Base-by-base conservation (phyloP, 2,888 invertebrate genomes). In the Lobophora halterata region DNA sequence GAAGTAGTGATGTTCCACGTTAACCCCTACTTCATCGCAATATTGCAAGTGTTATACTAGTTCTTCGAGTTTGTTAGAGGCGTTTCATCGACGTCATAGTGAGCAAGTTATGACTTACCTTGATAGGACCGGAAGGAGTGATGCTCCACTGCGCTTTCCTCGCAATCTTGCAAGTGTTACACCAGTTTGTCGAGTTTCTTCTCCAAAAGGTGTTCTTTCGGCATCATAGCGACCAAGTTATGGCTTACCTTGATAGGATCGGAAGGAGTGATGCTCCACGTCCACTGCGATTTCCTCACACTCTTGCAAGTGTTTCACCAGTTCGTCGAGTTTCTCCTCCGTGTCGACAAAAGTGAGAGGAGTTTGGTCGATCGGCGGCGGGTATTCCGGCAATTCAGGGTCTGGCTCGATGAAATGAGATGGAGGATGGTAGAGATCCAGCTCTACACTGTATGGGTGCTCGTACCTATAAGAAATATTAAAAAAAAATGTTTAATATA, bases 211-310 rank as follows among this genome's bases (percentile, higher is more conserved):
- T n/a, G n/a, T n/a, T n/a, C n/a, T n/a, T n/a, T n/a, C n/a, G n/a
- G n/a, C n/a, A n/a, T n/a, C n/a, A n/a, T n/a, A n/a, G n/a, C n/a
- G n/a, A n/a, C n/a, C n/a, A n/a, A n/a, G n/a, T n/a, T n/a, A n/a
- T n/a, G n/a, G n/a, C 11, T 9, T 44, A 77, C 99, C 99, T 87
- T 95, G 94, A 72, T 95, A 99, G 0, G 94, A 93, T 40, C 98
- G 90, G 67, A 96, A 97, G 0, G 94, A 93, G 75, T 99, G 98
- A 76, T 98, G 97, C 88, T 95, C 95, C 29, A 99, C 86, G 86
- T 99, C 99, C 0, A 99, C 91, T 0, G 97, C 97, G 32, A 99
- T 90, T 68, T 94, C 94, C 1, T 82, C 29, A 76, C n/a, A 91
- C 90, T 1, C 77, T 21, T 86, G 82, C 41, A 99, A 80, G 46